These are phyloP conservation scores for Hoplodrina blanda DNA, from an alignment of 2,888 invertebrate species.

Conservation along the genomic window DNA sequence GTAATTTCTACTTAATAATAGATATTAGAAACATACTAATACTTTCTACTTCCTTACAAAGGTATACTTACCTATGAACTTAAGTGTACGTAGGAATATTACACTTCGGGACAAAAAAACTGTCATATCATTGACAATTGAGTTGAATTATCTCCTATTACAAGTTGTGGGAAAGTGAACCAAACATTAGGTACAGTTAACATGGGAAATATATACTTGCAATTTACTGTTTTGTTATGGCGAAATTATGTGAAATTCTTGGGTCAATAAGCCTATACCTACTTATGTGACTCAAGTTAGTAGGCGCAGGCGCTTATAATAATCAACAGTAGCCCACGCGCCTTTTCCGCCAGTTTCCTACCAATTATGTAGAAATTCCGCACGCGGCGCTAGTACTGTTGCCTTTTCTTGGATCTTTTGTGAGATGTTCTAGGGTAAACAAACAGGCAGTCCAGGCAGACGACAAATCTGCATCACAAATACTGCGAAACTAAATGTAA, in stretches of 20 bases:
- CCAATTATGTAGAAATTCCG: not conserved
- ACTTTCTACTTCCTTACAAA: slow-evolving; percentile 68
- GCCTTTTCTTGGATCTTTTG: too few species aligned
- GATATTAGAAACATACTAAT: slow-evolving; percentile 46
- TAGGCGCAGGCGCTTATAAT: not conserved
- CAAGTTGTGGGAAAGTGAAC: slow-evolving; percentile 58
- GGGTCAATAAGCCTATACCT: slow-evolving; percentile 28
- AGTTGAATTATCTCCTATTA: slow-evolving; percentile 59
- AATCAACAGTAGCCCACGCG: not conserved
- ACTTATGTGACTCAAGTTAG: not conserved
- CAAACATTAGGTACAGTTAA: slow-evolving; percentile 34
- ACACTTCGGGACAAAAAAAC: slow-evolving; percentile 62
- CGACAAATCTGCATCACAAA: too few species aligned
- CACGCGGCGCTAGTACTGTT: not conserved
- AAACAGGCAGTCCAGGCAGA: too few species aligned
- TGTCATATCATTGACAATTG: slow-evolving; percentile 65
- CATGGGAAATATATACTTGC: slow-evolving; percentile 56
- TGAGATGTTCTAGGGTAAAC: too few species aligned
- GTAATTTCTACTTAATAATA: slow-evolving; percentile 53
- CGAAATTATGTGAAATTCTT: slow-evolving; percentile 55
- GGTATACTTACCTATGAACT: not conserved
- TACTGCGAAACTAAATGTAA: too few species aligned
- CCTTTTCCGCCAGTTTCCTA: not conserved
- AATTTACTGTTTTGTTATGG: slow-evolving; percentile 38
- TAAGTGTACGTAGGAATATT: slow-evolving; percentile 20